Evolutionary conservation across 2,888 invertebrate genomes (phyloP), one percentile per base, ranked within the genome.

Genomic region (Esperia sulphurella): DNA sequence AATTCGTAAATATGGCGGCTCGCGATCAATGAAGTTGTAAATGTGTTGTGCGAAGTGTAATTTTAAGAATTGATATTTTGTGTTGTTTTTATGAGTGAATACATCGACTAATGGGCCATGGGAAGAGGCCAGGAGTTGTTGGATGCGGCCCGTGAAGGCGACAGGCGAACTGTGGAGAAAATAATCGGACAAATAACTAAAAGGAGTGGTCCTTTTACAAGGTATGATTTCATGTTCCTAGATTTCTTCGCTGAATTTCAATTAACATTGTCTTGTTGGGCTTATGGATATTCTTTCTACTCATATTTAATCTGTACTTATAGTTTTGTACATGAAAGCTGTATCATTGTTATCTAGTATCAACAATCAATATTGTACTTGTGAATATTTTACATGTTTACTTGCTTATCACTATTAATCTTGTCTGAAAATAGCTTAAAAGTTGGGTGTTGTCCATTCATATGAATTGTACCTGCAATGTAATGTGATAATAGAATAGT

Each of bases 111-210:
- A 85, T 84, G 85, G 89, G 85, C 81, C 79, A 98, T 98, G 97
- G 98, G 98, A 81, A 97, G 97, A 90, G 98, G 98, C 89, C 97
- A 97, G 89, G 98, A 98, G 90, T 93, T 98, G 85, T 92, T 98
- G 83, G 98, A 98, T 81, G 98, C 97, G 68, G 97, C 98, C 64
- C 94, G 98, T 72, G 96, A 94, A 90, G 98, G 98, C 78, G 96
- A 98, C 87, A 92, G 94, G 71, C 92, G 93, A 64, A 93, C 95
- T 68, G 96, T 97, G 61, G 97, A 97, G 86, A 97, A 97, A 91
- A 95, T 98, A 75, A 91, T 98, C 69, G 94, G 93, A 67, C 95
- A 96, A 87, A 94, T 95, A 90, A 94, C 95, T 73, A 96, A 95
- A 92, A 95, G 96, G 92, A 96, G 95, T 92, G 97, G 97, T 91